phyloP scores from a whole-genome alignment of 2,113 vertebrate genomes.

The Meriones unguiculatus region DNA sequence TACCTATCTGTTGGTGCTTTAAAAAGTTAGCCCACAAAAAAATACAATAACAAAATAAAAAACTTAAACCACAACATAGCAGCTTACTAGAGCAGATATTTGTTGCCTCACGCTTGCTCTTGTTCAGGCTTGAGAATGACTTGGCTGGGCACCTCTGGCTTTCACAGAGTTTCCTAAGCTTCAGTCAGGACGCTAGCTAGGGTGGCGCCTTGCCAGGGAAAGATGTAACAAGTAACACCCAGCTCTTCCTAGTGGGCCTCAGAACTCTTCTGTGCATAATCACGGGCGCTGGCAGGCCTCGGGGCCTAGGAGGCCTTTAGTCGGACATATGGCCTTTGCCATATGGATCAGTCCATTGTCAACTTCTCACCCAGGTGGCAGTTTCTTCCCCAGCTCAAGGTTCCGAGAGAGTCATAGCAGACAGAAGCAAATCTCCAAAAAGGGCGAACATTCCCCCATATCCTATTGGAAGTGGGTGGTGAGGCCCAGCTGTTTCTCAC shows the following conservation, averaged over 20 bases:
- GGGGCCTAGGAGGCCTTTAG: neutral
- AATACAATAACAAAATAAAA: neutral
- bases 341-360: neutral
- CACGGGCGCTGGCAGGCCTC: neutral
- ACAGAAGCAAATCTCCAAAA: neutral
- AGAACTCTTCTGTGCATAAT: neutral
- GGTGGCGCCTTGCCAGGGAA: neutral
- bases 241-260: neutral
- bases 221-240: neutral
- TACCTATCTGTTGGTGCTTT: neutral
- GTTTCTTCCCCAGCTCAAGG: neutral
- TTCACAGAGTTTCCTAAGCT: neutral
- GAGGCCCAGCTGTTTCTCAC: neutral
- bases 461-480: neutral
- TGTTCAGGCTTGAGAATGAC: neutral
- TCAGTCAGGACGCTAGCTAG: neutral
- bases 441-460: neutral
- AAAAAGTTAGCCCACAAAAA: too few relatives aligned
- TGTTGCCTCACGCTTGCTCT: neutral
- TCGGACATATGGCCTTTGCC: neutral
- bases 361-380: neutral
- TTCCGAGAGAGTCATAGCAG: neutral
- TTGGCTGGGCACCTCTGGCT: neutral
- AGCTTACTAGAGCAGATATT: neutral
- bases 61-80: neutral